Evolutionary conservation across 2,113 vertebrate species (phyloP).

Genomic region (Felis chaus): DNA sequence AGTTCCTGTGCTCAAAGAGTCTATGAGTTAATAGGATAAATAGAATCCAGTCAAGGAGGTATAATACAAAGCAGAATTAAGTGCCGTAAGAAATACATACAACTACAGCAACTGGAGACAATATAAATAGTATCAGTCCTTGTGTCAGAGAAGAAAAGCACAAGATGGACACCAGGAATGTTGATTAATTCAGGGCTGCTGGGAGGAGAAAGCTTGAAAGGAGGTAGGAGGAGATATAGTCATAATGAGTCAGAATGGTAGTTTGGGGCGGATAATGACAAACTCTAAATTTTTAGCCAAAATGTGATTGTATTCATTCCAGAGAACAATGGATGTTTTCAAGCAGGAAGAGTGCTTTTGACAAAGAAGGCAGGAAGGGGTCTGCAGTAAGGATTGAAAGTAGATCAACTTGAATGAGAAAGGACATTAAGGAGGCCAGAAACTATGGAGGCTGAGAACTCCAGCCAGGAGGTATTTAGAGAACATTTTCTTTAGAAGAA

Average conservation of each 20-base stretch:
- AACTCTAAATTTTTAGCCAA: not conserved
- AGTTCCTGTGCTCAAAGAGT: not conserved
- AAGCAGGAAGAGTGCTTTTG: not conserved
- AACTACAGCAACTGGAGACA: not conserved
- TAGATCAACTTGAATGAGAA: not conserved
- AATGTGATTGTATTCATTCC: not conserved
- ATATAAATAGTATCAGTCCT: not conserved
- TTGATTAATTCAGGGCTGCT: not conserved
- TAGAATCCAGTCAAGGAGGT: not conserved
- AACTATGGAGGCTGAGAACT: not conserved
- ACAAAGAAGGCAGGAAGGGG: not conserved
- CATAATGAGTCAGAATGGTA: not conserved
- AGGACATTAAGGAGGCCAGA: not conserved
- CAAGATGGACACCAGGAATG: not conserved
- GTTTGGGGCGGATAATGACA: not conserved
- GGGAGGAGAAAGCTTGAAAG: not conserved
- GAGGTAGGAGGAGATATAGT: not conserved
- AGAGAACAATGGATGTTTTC: not conserved
- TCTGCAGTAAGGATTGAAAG: not conserved
- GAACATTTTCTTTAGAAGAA: not conserved
- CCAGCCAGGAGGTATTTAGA: not conserved
- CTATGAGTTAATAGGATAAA: slow-evolving; percentile 18
- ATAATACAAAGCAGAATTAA: slow-evolving; percentile 12
- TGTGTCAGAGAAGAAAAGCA: not conserved
- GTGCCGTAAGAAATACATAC: not conserved